Base-by-base conservation (phyloP, 2,888 invertebrate genomes). In the Parochlus steinenii region DNA sequence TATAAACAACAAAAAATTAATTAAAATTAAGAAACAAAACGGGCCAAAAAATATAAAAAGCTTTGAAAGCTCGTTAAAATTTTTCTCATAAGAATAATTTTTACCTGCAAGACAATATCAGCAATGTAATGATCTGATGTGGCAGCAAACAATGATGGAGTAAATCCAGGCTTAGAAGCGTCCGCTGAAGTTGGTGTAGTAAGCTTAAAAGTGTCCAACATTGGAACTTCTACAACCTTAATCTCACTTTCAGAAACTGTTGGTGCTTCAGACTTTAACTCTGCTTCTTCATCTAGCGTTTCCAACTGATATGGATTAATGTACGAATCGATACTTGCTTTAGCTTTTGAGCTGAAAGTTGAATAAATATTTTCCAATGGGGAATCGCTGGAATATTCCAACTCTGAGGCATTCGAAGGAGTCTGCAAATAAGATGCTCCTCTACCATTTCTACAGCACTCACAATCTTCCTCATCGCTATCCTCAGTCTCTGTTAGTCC, bases 361-460 rank as follows among this genome's bases (percentile, higher is more conserved):
- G 51, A 49, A 39, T 52, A 48, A 27, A 54, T 53, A 37, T 25
- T 33, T 20, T 57, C 56, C 14, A 38, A 43, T 29, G 28, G 16
- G 6, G 27, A 27, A 41, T 67, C 66, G 40, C 54, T 54, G 3
- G 54, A 55, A 42, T 63, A 67, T 45, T 67, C 67, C 56, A 79
- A 65, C 49, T 80, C 80, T 0, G 80, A 77, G 20, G 80, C 80
- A 52, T 80, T 80, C 0, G 78, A 78, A 0, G 80, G 80, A 1
- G 80, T 80, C 49, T 79, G 78, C 26, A 79, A 56, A 42, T 67
- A 62, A 18, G 69, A 69, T 27, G 65, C 63, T 53, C 65, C 61
- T 44, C 65, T 65, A 44, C 62, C 62, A 46, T 59, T 57, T 37
- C 70, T 70, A 5, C 63, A 58, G 43, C 67, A 63, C 40, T 68